Evolutionary conservation across 2,113 vertebrate genomes (phyloP).

Genomic region (Asarcornis scutulata): DNA sequence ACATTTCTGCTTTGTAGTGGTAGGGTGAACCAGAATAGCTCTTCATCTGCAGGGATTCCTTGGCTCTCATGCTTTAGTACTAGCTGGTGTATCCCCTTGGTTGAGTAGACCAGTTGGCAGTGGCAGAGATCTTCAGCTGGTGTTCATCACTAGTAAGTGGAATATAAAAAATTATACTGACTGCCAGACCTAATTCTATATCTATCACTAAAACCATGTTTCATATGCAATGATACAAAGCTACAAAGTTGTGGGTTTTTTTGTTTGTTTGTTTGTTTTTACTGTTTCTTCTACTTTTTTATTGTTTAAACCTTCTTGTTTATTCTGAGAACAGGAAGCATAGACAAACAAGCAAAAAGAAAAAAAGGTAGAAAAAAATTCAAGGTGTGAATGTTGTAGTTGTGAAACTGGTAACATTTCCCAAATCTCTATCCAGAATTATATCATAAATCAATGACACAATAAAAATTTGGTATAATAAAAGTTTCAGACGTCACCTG

Average conservation of each 20-base stretch:
- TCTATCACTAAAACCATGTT: background rate
- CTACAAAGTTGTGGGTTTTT: too few species aligned
- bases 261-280: too few species aligned
- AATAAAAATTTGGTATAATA: background rate
- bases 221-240: too few species aligned
- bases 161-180: too few species aligned
- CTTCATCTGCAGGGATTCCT: background rate
- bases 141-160: background rate
- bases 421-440: background rate
- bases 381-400: background rate
- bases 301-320: background rate
- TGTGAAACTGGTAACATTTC: background rate
- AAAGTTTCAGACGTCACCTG: background rate
- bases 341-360: background rate
- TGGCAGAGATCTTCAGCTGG: background rate
- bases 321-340: background rate
- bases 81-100: background rate
- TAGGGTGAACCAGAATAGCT: background rate
- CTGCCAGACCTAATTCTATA: background rate
- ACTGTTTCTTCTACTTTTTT: background rate
- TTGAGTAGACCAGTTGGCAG: background rate
- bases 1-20: background rate
- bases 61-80: background rate
- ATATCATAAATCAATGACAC: too few species aligned
- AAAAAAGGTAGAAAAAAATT: too few species aligned